Evolutionary conservation across 2,888 invertebrate genomes (phyloP), one percentile per base, ranked within the genome.

Genomic region (Drosophila colorata): DNA sequence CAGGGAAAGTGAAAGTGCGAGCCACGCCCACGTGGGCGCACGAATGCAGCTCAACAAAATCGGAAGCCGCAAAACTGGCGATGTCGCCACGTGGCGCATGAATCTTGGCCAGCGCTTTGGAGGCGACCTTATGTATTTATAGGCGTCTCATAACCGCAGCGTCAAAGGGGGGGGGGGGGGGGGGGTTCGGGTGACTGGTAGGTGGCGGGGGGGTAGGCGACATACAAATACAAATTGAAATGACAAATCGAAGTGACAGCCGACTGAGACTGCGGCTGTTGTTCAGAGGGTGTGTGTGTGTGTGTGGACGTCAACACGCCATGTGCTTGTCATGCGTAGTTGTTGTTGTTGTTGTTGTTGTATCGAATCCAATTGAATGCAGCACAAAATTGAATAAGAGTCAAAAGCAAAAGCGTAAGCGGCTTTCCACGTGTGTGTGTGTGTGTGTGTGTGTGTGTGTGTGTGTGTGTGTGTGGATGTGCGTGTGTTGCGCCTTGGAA

Each of bases 311-410:
- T 47, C 58, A 41, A 51, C 64, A 56, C 60, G 51, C 51, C 63
- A 58, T 47, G 51, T 46, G 69, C 41, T 46, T 69, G 59, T 47
- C 68, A 60, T 55, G 68, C 69, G 57, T 60, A 56, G 44, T 37
- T 60, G 56, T 52, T 46, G 66, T 46, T 56, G 57, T 49, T 44
- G 48, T 43, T 44, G 51, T 66, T 55, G 41, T 47, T 60, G 61
- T 65, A 51, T 52, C 25, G 77, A 84, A 84, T 84, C 84, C 88
- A 82, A 85, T 87, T 84, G 88, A 84, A 87, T 81, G 85, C 85
- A 84, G 79, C 79, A 70, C 60, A 68, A 78, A 87, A 87, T 86
- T 86, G 83, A 84, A 87, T 86, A 86, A 84, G 81, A 84, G 86
- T 83, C 76, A 76, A 86, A 78, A 80, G 86, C 75, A 83, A 79